Percentiles rank a stretch among this genome's conserved stretches.
phyloP scores from a whole-genome alignment of 1,140 invertebrate genomes.

The Daktulosphaira vitifoliae region DNA sequence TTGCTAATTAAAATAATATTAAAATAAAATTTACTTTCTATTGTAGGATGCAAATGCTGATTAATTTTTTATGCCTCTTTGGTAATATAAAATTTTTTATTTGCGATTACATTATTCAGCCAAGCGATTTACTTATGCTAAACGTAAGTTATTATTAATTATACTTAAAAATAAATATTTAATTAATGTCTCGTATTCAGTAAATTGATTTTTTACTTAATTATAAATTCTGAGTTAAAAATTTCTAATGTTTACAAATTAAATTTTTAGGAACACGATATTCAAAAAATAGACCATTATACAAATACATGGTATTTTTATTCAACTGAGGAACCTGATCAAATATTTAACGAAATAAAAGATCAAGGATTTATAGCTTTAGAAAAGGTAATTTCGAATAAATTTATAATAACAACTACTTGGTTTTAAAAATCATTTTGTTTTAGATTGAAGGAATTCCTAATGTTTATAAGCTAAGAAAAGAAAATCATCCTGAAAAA shows the following conservation, averaged over 20 bases:
- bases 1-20: too few species aligned
- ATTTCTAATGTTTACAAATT: neutral
- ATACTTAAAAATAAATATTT: too few species aligned
- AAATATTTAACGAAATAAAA: neutral
- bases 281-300: neutral
- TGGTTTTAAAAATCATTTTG: too few species aligned
- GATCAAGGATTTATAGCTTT: neutral
- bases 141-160: conserved; percentile 2
- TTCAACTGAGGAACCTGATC: neutral
- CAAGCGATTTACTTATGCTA: neutral
- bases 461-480: conserved; percentile 15
- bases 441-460: neutral
- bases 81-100: neutral
- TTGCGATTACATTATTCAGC: neutral
- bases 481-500: conserved; percentile 4
- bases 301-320: conserved; percentile 23
- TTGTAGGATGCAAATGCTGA: too few species aligned
- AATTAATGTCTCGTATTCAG: too few species aligned
- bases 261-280: neutral
- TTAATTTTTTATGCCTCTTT: neutral
- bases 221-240: neutral
- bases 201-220: neutral
- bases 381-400: neutral
- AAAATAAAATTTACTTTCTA: too few species aligned
- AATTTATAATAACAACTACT: too few species aligned